These are phyloP conservation scores for Tryphoninae sp. DNA, from an alignment of 2,888 invertebrate genomes.

Conservation along the genomic window DNA sequence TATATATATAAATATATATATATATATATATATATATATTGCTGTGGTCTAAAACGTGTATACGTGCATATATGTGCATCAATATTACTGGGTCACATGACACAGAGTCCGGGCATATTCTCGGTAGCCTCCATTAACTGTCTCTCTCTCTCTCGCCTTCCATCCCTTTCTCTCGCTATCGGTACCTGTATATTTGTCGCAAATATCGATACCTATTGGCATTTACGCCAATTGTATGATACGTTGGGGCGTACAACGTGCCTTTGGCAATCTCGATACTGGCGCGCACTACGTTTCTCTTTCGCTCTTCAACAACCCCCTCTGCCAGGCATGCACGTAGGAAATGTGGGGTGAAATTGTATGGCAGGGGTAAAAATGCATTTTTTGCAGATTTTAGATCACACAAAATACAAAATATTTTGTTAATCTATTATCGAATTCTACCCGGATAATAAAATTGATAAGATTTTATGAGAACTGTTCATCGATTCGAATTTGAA, in stretches of 20 bases:
- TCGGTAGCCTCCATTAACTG: conserved; percentile 29
- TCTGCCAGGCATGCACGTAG: neutral
- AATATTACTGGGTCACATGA: conserved; percentile 38
- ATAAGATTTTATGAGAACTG: too few relatives aligned
- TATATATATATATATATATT: neutral
- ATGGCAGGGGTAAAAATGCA: neutral
- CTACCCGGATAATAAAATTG: too few relatives aligned
- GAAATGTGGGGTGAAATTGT: neutral
- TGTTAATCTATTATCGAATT: too few relatives aligned
- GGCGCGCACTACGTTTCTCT: conserved; percentile 43
- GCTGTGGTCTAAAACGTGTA: neutral
- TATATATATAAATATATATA: neutral
- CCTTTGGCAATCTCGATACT: conserved; percentile 72
- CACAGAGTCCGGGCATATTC: conserved; percentile 51
- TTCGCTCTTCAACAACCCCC: conserved; percentile 9
- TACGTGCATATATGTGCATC: neutral
- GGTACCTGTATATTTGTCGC: conserved; percentile 63
- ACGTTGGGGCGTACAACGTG: conserved; percentile 64
- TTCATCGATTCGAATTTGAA: too few relatives aligned
- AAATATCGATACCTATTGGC: conserved; percentile 71
- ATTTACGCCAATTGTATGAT: conserved; percentile 70
- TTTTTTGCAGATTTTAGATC: too few relatives aligned
- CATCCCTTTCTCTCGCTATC: conserved; percentile 12
- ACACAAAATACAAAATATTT: too few relatives aligned
- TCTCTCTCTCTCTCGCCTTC: conserved; percentile 4